Conservation (phyloP, 2,113 vertebrate genomes). For the Chionomys nivalis region DNA sequence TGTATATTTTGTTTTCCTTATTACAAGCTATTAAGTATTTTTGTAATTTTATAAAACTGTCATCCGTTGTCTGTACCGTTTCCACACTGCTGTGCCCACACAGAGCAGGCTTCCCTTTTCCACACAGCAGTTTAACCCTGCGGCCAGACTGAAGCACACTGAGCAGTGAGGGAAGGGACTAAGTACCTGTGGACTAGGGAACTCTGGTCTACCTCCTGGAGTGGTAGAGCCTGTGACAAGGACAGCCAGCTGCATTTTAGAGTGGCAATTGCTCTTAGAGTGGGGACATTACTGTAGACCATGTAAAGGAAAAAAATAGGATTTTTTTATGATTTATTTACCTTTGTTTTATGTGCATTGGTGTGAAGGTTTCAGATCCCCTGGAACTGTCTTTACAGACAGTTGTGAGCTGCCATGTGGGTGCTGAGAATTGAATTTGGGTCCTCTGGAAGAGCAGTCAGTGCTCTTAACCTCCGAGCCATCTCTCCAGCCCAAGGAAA, state of each 20-base stretch:
- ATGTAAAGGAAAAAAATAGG: neutral
- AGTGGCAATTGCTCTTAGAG: neutral
- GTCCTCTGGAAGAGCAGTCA: too few species aligned
- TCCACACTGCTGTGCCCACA: neutral
- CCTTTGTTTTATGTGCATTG: too few species aligned
- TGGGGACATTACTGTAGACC: neutral
- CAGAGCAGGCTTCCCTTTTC: neutral
- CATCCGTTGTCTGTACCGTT: constrained; percentile 13
- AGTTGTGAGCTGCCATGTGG: too few species aligned
- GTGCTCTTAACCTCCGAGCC: too few species aligned
- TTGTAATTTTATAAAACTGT: neutral
- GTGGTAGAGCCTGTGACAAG: neutral
- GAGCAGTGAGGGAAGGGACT: neutral
- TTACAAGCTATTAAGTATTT: constrained; percentile 29
- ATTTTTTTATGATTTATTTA: too few species aligned
- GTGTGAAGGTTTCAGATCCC: too few species aligned
- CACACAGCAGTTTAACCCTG: neutral
- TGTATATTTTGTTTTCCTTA: neutral
- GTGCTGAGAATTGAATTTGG: too few species aligned
- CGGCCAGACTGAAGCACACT: neutral
- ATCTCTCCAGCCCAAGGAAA: too few species aligned
- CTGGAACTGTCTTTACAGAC: too few species aligned
- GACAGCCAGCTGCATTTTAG: neutral
- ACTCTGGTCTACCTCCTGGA: neutral
- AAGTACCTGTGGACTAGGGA: neutral